A percentile compares a stretch with the other conserved stretches of the same genome.
These are phyloP conservation scores for Podotricha telesiphe DNA, from an alignment of 2,888 invertebrate genomes.

Conservation along the genomic window DNA sequence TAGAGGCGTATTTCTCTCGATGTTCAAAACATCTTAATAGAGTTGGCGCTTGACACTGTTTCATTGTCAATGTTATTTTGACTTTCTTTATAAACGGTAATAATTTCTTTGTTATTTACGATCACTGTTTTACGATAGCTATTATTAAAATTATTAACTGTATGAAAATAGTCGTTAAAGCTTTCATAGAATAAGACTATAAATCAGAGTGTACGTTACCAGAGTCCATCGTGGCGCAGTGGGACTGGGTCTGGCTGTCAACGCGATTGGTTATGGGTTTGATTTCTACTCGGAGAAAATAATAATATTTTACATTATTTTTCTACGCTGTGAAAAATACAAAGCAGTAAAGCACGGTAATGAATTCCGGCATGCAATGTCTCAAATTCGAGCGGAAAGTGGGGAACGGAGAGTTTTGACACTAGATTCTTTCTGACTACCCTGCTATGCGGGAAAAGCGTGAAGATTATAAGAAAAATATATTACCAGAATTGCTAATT, in stretches of 20 bases:
- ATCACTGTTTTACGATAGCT: neutral
- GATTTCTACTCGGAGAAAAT: neutral
- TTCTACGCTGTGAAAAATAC: too few relatives aligned
- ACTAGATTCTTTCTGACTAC: neutral
- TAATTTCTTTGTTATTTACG: constrained; percentile 25
- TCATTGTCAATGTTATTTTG: constrained; percentile 39
- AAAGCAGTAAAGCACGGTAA: too few relatives aligned
- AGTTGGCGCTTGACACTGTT: constrained; percentile 37
- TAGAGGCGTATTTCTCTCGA: constrained; percentile 42
- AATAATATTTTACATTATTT: too few relatives aligned
- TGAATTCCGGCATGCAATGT: neutral
- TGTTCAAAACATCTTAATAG: constrained; percentile 41
- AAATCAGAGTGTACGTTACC: neutral
- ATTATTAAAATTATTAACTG: constrained; percentile 20
- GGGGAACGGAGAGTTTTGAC: neutral
- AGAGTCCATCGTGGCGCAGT: too few relatives aligned
- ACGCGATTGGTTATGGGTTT: neutral
- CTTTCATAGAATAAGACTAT: constrained; percentile 7
- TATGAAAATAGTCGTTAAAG: constrained; percentile 19
- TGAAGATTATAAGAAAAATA: neutral
- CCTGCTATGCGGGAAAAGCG: neutral
- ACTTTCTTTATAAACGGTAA: constrained; percentile 37
- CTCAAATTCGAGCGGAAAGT: neutral
- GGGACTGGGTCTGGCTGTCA: too few relatives aligned
- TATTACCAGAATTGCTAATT: too few relatives aligned